phyloP scores from a whole-genome alignment of 2,888 invertebrate species.

The Scaptomyza flava region DNA sequence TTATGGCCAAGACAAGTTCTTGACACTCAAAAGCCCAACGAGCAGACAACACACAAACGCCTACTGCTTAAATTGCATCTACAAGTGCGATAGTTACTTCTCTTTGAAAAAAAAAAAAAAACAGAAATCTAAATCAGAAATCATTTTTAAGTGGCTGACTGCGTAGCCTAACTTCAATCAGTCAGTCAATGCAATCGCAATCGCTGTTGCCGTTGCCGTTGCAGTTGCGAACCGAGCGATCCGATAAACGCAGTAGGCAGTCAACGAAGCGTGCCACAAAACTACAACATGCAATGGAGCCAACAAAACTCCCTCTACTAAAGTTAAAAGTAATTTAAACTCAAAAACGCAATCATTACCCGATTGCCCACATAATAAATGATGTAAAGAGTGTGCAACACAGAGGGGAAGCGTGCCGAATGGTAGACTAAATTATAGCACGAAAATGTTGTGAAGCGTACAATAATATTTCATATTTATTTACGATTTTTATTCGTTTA shows the following conservation, averaged over 20 bases:
- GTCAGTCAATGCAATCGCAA: slow-evolving; percentile 44
- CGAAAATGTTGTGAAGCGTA: slow-evolving; percentile 37
- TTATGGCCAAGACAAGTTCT: slow-evolving; percentile 79
- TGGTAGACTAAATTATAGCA: slow-evolving; percentile 20
- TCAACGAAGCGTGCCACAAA: slow-evolving; percentile 70
- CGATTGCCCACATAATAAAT: slow-evolving; percentile 73
- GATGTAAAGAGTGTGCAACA: slow-evolving; percentile 64
- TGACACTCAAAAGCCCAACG: slow-evolving; percentile 75
- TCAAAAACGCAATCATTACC: slow-evolving; percentile 50
- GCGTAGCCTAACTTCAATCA: slow-evolving; percentile 33
- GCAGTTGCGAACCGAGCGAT: slow-evolving; percentile 62
- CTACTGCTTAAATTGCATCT: slow-evolving; percentile 35
- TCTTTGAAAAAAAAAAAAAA: not conserved
- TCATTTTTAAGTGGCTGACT: slow-evolving; percentile 16
- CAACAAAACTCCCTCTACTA: not conserved
- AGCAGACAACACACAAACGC: slow-evolving; percentile 48
- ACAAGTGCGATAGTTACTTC: slow-evolving; percentile 24
- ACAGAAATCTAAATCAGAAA: slow-evolving; percentile 21
- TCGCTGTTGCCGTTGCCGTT: slow-evolving; percentile 40
- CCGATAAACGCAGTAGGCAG: slow-evolving; percentile 62
- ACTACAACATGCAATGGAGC: slow-evolving; percentile 29
- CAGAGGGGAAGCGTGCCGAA: not conserved
- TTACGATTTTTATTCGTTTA: not conserved
- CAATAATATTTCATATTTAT: slow-evolving; percentile 32
- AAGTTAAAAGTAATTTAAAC: slow-evolving; percentile 57